Base-by-base conservation (phyloP, 2,113 vertebrate genomes). In the Sorex araneus region DNA sequence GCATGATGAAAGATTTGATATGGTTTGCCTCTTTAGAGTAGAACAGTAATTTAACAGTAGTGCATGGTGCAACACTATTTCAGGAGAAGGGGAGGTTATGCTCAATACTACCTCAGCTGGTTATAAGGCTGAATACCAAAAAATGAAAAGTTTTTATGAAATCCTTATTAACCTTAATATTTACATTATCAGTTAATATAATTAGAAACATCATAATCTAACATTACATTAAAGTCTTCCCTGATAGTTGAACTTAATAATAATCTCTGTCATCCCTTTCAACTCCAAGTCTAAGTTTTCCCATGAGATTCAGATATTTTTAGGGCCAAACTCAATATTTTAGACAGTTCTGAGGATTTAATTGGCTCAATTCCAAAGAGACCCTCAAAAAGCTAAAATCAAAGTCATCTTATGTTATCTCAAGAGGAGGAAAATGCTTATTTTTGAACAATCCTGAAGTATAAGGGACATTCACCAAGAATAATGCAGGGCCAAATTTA, bases 361-460 rank as follows among this genome's bases (percentile, higher is more conserved):
- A 85, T 45, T 95, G 86, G 36, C 70, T 94, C 11, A 81, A 19
- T 90, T 87, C 4, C 27, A 91, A 23, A 78, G 45, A 94, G 74
- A 84, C 54, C 18, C 87, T 57, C 76, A 93, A 34, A 94, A 87
- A 94, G 60, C n/a, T 32, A 43, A 69, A 81, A 34, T 47, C 71
- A 82, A 74, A 57, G 79, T 67, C 18, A 8, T 93, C 60, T 43
- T 66, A 69, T 1, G 0, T 66, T 75, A 88, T 70, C 36, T 87
- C 40, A 64, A 91, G 81, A 82, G 50, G 67, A 64, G 63, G 23
- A 94, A 87, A 57, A 79, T 77, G 43, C 66, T 78, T 79, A 91
- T 82, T 94, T 96, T 79, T 89, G 70, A 93, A 80, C 2, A 93
- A 6, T 84, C 15, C 0, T 87, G 69, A 80, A 87, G 30, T 27